Percentiles rank a stretch among this genome's conserved stretches.
Evolutionary conservation across 2,113 vertebrate genomes (phyloP).

Genomic region (Paradoxurus hermaphroditus): DNA sequence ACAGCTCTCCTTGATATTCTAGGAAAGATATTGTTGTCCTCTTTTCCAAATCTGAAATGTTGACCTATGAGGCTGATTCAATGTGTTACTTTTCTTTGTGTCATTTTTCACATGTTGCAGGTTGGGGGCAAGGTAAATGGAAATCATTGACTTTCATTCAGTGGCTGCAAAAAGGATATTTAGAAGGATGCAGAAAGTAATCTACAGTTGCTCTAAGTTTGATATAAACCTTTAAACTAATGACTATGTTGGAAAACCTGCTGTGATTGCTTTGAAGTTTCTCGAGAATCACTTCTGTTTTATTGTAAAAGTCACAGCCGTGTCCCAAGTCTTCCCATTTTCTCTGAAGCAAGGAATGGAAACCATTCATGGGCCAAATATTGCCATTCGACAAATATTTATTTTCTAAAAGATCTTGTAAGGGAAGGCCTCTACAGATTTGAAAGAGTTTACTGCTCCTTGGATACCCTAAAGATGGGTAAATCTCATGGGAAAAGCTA

Average conservation of each 20-base stretch:
- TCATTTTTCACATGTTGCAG: not conserved
- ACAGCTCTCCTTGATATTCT: not conserved
- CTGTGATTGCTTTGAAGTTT: not conserved
- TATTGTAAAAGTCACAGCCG: not conserved
- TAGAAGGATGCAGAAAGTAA: not conserved
- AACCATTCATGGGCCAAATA: not conserved
- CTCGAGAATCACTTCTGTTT: not conserved
- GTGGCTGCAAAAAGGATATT: not conserved
- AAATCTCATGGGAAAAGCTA: constrained; percentile 19
- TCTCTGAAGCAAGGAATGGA: not conserved
- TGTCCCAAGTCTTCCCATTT: not conserved
- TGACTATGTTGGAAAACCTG: not conserved
- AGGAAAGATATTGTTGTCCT: not conserved
- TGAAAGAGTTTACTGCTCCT: not conserved
- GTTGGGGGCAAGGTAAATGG: not conserved
- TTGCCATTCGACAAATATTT: not conserved
- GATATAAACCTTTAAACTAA: constrained; percentile 16
- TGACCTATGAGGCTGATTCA: not conserved
- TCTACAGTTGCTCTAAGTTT: not conserved
- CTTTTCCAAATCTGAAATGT: not conserved
- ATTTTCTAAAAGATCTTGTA: not conserved
- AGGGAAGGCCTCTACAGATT: not conserved
- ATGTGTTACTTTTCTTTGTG: not conserved
- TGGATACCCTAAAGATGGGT: not conserved
- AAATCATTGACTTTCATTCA: not conserved